Base-by-base conservation (phyloP, 2,888 invertebrate genomes). In the Leuctra nigra region DNA sequence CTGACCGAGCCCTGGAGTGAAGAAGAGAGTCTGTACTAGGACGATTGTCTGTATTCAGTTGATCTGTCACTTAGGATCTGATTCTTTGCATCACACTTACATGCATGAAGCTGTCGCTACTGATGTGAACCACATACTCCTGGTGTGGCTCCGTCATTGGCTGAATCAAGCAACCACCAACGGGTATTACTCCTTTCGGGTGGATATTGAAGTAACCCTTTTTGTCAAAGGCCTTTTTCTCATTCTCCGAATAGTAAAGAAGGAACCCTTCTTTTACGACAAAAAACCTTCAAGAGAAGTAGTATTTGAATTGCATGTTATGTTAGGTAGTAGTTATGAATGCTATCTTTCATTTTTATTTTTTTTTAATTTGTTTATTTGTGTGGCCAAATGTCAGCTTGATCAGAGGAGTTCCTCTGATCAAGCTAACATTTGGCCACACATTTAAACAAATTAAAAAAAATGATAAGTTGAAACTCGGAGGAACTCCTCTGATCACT, bases 201-300 rank as follows among this genome's bases (percentile, higher is more conserved):
- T 61, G 61, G 38, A 61, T 60, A 52, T 61, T 61, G 36, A 61
- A 58, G 47, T 46, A 60, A 44, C 60, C 60, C 24, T 50, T 60
- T 53, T 60, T 61, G 25, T 57, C 57, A 54, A 60, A 61, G n/a
- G 53, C 20, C 29, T 60, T 61, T 46, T 60, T 61, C 41, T 61
- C 61, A 35, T 48, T 53, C 41, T 61, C 61, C 9, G 61, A 60
- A 25, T 61, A 61, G 44, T 61, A 61, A 18, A 61, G 55, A 33
- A 61, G 58, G 41, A 58, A 61, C 4, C 61, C 61, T 41, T 61
- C 61, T 25, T 61, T 61, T n/a, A 61, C 60, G 50, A 61, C 54
- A 46, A 61, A 61, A 58, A 61, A 61, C 53, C 61, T 61, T 47
- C 9, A 58, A 4, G 9, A 20, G 9, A 16, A 53, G 24, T 29